Conservation (phyloP, 2,113 vertebrate species). For the Scomber japonicus region DNA sequence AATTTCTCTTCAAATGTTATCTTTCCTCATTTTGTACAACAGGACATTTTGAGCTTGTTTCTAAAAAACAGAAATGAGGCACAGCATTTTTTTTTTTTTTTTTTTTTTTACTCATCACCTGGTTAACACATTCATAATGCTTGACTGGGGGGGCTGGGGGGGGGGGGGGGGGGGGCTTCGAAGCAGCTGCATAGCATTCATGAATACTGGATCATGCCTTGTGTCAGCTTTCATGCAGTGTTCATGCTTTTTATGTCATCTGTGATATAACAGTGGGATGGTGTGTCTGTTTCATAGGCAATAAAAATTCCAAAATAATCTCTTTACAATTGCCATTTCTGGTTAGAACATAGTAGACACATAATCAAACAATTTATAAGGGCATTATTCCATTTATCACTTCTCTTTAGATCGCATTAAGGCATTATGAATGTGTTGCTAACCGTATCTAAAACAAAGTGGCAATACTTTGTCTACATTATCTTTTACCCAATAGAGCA, state of each 20-base stretch:
- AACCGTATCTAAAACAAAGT: conserved; percentile 57
- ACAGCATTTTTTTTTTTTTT: conserved; percentile 47
- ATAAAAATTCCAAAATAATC: conserved; percentile 61
- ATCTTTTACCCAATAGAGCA: conserved; percentile 24
- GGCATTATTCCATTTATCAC: conserved; percentile 29
- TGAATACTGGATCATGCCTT: conserved; percentile 71
- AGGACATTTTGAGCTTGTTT: conserved; percentile 66
- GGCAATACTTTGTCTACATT: conserved; percentile 57
- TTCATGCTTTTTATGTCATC: conserved; percentile 70
- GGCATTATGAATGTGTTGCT: conserved; percentile 82
- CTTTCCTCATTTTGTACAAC: conserved; percentile 48
- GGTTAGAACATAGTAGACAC: conserved; percentile 57
- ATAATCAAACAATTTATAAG: conserved; percentile 40
- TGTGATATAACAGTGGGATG: conserved; percentile 51
- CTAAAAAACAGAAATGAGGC: conserved; percentile 68
- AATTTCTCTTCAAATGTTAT: conserved; percentile 37
- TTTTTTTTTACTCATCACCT: conserved; percentile 33
- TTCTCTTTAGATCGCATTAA: conserved; percentile 60
- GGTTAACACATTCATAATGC: conserved; percentile 81
- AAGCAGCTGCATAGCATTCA: conserved; percentile 71
- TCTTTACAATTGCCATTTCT: conserved; percentile 41
- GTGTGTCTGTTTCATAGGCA: conserved; percentile 53
- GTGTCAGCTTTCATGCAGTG: conserved; percentile 74
- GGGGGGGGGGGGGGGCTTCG: conserved; percentile 28
- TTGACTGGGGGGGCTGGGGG: conserved; percentile 31